phyloP scores from a whole-genome alignment of 2,888 invertebrate species.

The Micropterix aruncella region DNA sequence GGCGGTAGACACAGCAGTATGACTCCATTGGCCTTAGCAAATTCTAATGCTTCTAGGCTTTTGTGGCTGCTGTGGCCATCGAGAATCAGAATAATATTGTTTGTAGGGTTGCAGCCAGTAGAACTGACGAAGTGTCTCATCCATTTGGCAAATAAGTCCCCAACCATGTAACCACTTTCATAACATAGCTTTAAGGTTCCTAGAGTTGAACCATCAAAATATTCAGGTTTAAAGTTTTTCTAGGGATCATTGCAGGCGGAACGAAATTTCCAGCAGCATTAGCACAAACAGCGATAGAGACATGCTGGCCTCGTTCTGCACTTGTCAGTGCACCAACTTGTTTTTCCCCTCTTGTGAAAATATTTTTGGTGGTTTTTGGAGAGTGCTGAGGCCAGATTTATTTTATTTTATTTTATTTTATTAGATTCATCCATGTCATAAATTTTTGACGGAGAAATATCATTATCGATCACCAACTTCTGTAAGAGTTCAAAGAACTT shows the following conservation, averaged over 20 bases:
- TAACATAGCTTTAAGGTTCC: neutral
- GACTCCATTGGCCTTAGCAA: neutral
- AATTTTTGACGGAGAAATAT: slow-evolving; percentile 5
- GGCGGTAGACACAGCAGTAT: neutral
- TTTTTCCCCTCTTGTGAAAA: slow-evolving; percentile 4
- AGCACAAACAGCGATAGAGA: neutral
- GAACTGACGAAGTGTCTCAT: slow-evolving; percentile 3
- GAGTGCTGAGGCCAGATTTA: slow-evolving; percentile 8
- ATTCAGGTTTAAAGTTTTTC: neutral
- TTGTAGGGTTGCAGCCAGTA: neutral
- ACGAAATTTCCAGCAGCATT: too few species aligned
- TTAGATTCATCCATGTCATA: slow-evolving; percentile 9
- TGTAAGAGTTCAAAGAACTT: slow-evolving; percentile 9
- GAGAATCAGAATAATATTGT: neutral
- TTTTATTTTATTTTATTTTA: too few species aligned
- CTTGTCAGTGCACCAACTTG: neutral
- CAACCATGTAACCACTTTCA: slow-evolving; percentile 3
- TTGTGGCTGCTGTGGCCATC: neutral
- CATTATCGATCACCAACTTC: slow-evolving; percentile 6
- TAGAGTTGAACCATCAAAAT: neutral
- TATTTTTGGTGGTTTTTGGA: slow-evolving; percentile 8
- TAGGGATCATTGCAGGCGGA: neutral
- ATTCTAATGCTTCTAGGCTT: neutral
- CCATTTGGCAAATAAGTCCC: slow-evolving; percentile 6
- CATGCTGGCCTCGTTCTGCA: slow-evolving; percentile 1